Conservation (phyloP, 2,888 invertebrate genomes). For the Sphaeridia pumilis region DNA sequence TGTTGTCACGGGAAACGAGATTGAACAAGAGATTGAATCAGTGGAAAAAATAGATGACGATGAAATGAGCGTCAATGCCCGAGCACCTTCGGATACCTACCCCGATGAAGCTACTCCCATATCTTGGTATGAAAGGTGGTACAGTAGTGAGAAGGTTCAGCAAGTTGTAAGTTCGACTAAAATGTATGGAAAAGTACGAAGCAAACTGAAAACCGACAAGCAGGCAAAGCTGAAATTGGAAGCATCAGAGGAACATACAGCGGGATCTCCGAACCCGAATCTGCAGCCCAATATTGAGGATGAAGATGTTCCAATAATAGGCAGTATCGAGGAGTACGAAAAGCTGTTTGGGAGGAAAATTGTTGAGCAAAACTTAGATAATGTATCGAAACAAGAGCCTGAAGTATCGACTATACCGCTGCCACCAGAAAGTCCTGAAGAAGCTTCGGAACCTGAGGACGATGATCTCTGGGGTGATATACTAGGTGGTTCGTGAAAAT, state of each 20-base stretch:
- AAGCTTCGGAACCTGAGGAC: slow-evolving; percentile 18
- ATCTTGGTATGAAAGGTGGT: slow-evolving; percentile 37
- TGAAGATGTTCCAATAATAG: slow-evolving; percentile 34
- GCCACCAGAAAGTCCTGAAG: neutral
- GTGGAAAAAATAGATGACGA: neutral
- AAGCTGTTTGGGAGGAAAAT: slow-evolving; percentile 34
- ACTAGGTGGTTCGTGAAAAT: slow-evolving; percentile 14
- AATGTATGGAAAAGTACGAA: slow-evolving; percentile 35
- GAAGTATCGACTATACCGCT: neutral
- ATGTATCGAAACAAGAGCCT: neutral
- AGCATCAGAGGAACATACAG: slow-evolving; percentile 2
- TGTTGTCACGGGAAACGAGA: neutral
- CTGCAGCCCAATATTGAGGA: slow-evolving; percentile 4
- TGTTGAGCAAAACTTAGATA: slow-evolving; percentile 7
- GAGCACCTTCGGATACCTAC: neutral
- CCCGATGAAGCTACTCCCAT: slow-evolving; percentile 25
- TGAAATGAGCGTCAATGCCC: neutral
- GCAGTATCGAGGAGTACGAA: slow-evolving; percentile 37
- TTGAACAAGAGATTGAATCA: neutral
- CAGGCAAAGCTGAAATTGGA: slow-evolving; percentile 20
- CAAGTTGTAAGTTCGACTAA: slow-evolving; percentile 36
- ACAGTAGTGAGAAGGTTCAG: slow-evolving; percentile 36
- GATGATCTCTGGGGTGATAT: slow-evolving; percentile 35
- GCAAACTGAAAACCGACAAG: slow-evolving; percentile 25
- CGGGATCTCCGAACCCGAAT: neutral